phyloP scores from a whole-genome alignment of 2,797 vertebrate genomes.

The Steatocranus sp. region DNA sequence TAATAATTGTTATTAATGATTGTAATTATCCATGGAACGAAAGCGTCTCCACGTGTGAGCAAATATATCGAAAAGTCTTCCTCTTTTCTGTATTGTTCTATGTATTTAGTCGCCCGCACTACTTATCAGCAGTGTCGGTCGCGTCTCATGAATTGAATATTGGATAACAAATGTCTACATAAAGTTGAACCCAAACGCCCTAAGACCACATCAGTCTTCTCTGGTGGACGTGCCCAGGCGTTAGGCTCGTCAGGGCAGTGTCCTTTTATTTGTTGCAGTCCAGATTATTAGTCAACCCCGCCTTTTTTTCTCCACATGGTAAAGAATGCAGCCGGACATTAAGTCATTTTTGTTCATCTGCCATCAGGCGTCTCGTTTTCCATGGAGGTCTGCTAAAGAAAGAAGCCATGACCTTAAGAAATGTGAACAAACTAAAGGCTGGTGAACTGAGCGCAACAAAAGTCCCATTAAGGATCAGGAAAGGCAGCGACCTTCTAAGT shows the following conservation, averaged over 20 bases:
- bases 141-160: neutral
- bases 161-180: neutral
- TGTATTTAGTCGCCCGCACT: neutral
- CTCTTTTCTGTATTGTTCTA: neutral
- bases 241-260: neutral
- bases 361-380: neutral
- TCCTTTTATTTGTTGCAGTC: neutral
- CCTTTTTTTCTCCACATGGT: neutral
- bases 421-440: neutral
- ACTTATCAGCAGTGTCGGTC: neutral
- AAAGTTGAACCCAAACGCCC: neutral
- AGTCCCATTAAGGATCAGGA: neutral
- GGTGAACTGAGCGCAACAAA: neutral
- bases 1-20: neutral
- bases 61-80: neutral
- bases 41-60: neutral
- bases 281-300: neutral
- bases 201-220: neutral
- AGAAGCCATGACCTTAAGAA: neutral
- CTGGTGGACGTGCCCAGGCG: neutral
- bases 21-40: neutral
- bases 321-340: neutral
- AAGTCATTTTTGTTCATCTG: neutral
- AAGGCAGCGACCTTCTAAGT: neutral
- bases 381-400: neutral